Percentiles rank a stretch among this genome's conserved stretches.
These are phyloP conservation scores for Sander lucioperca DNA, from an alignment of 2,113 vertebrate genomes.

Conservation along the genomic window DNA sequence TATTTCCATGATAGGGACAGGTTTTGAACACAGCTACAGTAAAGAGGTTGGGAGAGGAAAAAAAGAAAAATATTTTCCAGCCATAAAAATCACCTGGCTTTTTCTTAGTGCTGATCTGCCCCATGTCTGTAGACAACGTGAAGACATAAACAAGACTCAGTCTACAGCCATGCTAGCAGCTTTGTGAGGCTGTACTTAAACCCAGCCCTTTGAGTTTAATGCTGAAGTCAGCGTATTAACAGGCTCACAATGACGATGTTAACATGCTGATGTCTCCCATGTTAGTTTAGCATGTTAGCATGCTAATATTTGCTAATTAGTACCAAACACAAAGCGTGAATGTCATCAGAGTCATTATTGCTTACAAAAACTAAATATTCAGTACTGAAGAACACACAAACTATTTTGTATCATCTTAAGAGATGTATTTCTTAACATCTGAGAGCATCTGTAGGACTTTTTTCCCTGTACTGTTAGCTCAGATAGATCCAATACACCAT, in stretches of 20 bases:
- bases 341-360: not conserved
- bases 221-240: not conserved
- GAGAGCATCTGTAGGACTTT: not conserved
- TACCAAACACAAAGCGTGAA: not conserved
- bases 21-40: too few relatives aligned
- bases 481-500: not conserved
- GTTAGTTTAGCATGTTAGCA: not conserved
- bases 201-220: not conserved
- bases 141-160: not conserved
- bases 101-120: not conserved
- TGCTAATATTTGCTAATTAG: not conserved
- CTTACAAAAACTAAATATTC: not conserved
- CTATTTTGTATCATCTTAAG: not conserved
- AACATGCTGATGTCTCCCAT: not conserved
- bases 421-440: not conserved
- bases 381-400: not conserved
- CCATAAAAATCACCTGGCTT: not conserved
- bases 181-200: not conserved
- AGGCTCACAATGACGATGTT: not conserved
- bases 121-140: not conserved
- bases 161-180: not conserved
- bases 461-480: slow-evolving; percentile 6
- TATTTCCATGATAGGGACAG: too few relatives aligned
- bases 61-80: not conserved
- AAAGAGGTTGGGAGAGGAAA: not conserved